Conservation (phyloP, 2,113 vertebrate genomes). For the Tyto alba region DNA sequence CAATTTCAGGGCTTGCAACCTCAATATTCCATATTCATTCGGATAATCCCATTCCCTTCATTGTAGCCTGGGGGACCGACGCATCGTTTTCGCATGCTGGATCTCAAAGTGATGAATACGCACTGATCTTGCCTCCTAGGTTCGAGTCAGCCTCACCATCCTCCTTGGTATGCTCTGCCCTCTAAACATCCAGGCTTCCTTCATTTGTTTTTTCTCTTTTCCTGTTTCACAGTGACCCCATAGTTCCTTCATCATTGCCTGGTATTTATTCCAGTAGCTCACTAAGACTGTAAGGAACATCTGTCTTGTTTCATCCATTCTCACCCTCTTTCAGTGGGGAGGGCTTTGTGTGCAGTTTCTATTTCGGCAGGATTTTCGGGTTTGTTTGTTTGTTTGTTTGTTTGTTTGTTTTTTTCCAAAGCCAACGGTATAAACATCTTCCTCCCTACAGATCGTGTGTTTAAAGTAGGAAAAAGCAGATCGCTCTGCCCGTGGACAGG, state of each 20-base stretch:
- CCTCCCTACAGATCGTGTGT: background rate
- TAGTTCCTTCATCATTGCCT: background rate
- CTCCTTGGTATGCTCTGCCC: background rate
- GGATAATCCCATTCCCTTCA: background rate
- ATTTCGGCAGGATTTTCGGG: conserved; percentile 21
- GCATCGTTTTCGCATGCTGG: background rate
- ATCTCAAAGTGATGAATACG: background rate
- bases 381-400: background rate
- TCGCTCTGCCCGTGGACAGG: background rate
- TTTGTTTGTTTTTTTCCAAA: background rate
- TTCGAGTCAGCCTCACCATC: background rate
- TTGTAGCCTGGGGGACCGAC: fast-evolving
- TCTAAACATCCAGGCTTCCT: background rate
- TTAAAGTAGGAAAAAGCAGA: conserved; percentile 1
- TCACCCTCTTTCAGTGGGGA: background rate
- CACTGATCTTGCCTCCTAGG: background rate
- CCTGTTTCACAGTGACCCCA: background rate
- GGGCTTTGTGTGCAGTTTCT: background rate
- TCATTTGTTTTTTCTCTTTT: background rate
- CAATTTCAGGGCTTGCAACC: background rate
- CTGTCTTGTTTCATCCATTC: background rate
- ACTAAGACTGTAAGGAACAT: background rate
- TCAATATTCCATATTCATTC: background rate
- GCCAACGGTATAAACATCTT: background rate
- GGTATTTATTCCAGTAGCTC: background rate